Base-by-base conservation (phyloP, 1,140 invertebrate genomes). In the Drosophila subpulchrella region DNA sequence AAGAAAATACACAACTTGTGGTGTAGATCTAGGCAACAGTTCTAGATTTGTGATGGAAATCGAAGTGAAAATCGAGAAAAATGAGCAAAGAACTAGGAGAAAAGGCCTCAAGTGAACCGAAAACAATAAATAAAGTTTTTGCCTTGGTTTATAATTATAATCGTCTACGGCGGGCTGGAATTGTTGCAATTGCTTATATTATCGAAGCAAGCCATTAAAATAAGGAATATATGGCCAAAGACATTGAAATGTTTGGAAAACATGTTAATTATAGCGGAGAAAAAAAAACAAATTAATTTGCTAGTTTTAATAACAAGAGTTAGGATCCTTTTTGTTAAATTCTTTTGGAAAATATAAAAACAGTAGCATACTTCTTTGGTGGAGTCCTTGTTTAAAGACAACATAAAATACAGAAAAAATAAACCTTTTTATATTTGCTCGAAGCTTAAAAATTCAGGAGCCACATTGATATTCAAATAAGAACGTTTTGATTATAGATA, bases 71-170 rank as follows among this genome's bases (percentile, higher is more conserved):
- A 53, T 61, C 48, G 47, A 30, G 5, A 39, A 53, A 61, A n/a
- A 30, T 39, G 36, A 41, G 48, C 34, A 38, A 32, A 51, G 47
- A 15, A 51, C 34, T 65, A 34, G 44, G 30, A 24, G 20, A 32
- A 53, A 27, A 41, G 34, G 63, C 34, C 63, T 48, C 50, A 42
- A 67, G 60, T 67, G 63, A 67, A 67, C 46, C 36, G 42, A 71
- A 57, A 70, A 41, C 67, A 70, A 71, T 71, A 71, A 71, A 71
- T 71, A 71, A 50, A 71, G 67, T 50, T 71, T 71, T 71, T 47
- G 48, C 53, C 66, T 71, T 71, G 36, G 44, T 42, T 71, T 71
- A 71, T 71, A 71, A 71, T 71, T 70, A 71, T 68, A 70, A 70
- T 57, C 65, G 27, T 57, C 32, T 34, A 20, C 15, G 36, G n/a